Evolutionary conservation across 2,888 invertebrate genomes (phyloP).

Genomic region (Argynnis bischoffii): DNA sequence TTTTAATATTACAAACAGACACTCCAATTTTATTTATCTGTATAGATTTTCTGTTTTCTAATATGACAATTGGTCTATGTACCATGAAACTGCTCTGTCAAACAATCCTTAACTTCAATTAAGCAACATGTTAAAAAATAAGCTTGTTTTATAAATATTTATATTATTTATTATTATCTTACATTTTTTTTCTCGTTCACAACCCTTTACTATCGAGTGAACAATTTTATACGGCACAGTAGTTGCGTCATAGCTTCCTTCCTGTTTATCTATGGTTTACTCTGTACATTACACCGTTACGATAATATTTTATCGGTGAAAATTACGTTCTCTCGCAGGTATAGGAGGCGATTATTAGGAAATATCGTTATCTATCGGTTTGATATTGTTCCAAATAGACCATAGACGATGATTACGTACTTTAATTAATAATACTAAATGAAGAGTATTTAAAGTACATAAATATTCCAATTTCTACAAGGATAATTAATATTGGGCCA

Average conservation of each 20-base stretch:
- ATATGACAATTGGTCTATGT: too few relatives aligned
- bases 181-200: constrained; percentile 25
- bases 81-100: too few relatives aligned
- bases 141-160: not conserved
- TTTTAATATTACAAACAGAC: too few relatives aligned
- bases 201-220: constrained; percentile 46
- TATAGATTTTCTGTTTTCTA: too few relatives aligned
- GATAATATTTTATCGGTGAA: constrained; percentile 48
- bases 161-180: constrained; percentile 4
- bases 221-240: constrained; percentile 47
- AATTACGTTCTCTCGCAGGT: constrained; percentile 35
- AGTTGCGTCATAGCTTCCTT: constrained; percentile 46
- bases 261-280: constrained; percentile 49
- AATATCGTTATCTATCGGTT: not conserved
- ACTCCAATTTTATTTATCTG: too few relatives aligned
- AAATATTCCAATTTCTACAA: too few relatives aligned
- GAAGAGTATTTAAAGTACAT: too few relatives aligned
- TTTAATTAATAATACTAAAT: not conserved
- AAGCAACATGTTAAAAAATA: too few relatives aligned
- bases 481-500: too few relatives aligned
- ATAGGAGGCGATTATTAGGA: not conserved
- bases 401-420: not conserved
- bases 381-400: not conserved
- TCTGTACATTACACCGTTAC: constrained; percentile 43
- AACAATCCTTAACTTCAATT: too few relatives aligned